Percentiles rank a stretch among this genome's conserved stretches.
These are phyloP conservation scores for Drosophila insularis DNA, from an alignment of 1,140 invertebrate genomes.

Conservation along the genomic window DNA sequence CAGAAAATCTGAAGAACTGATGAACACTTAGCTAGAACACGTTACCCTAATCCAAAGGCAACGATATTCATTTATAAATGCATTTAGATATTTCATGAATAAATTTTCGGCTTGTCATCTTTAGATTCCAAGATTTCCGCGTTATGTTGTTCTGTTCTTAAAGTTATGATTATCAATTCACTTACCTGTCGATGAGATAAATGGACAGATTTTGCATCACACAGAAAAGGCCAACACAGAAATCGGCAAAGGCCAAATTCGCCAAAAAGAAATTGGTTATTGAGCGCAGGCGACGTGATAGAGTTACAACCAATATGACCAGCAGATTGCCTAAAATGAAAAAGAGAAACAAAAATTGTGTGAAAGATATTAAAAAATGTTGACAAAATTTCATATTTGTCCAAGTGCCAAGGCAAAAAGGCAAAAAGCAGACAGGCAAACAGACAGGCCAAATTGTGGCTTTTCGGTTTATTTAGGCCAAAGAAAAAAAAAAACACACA, in stretches of 20 bases:
- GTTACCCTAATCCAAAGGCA: too few relatives aligned
- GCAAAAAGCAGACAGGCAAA: neutral
- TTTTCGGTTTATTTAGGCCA: neutral
- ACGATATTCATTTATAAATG: too few relatives aligned
- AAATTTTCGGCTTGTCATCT: too few relatives aligned
- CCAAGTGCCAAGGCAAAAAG: neutral
- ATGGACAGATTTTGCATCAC: conserved; percentile 92
- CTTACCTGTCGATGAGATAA: conserved; percentile 88
- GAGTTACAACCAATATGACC: conserved; percentile 91
- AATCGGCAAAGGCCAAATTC: conserved; percentile 91
- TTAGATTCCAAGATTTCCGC: too few relatives aligned
- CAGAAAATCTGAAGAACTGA: too few relatives aligned
- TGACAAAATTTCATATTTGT: conserved; percentile 15
- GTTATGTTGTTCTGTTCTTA: too few relatives aligned
- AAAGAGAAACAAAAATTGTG: conserved; percentile 17
- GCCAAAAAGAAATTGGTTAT: conserved; percentile 93
- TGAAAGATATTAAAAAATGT: conserved; percentile 20
- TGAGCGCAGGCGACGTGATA: conserved; percentile 89
- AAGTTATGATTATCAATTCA: conserved; percentile 9
- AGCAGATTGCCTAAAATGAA: conserved; percentile 88
- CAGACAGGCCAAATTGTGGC: neutral
- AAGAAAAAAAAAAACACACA: neutral
- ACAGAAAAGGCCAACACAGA: conserved; percentile 93
- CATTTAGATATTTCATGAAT: too few relatives aligned
- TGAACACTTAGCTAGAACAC: too few relatives aligned